Evolutionary conservation across 2,888 invertebrate genomes (phyloP), one percentile per base, ranked within the genome.

Genomic region (Auanema freiburgensis): DNA sequence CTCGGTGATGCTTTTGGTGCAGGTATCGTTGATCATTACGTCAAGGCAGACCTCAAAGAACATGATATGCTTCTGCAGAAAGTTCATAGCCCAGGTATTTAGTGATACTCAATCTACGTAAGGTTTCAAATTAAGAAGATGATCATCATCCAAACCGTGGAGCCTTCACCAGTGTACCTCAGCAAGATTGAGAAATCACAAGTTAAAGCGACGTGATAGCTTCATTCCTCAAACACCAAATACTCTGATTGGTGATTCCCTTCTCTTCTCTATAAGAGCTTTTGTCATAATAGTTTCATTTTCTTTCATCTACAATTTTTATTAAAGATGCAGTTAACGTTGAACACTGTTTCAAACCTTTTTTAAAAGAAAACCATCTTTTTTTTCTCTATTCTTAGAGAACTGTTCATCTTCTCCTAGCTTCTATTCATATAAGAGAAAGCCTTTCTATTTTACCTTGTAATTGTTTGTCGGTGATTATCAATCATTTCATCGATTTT

Each of bases 1-100:
- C 80, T 88, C 21, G 88, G 88, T 24, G 88, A 88, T 79, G 87
- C 87, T 53, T 87, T 85, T 78, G 88, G 88, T 23, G 88, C 88
- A n/a, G 87, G 87, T 50, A 87, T 88, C 54, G 87, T 88, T 5
- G 84, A 86, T 66, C 87, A 88, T 77, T 79, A 87, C 62, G 85
- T 85, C 52, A 83, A 84, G 63, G 78, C 81, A 5, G 87, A 70
- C 58, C 62, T 74, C 6, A 62, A 57, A 50, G 70, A 68, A 11
- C 72, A 72, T 57, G 74, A 74, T 41, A 58, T 50, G 18, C 49
- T 50, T 14, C n/a, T 51, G 11, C 33, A 51, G 11, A 56, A 57
- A n/a, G 57, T 50, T 11, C 52, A 52, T 25, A n/a, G 18, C 18
- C 46, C 46, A 46, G 33, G 33, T 33, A 33, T 8, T 5, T 3